Evolutionary conservation across 2,797 vertebrate genomes (phyloP).

Genomic region (Scyliorhinus canicula): DNA sequence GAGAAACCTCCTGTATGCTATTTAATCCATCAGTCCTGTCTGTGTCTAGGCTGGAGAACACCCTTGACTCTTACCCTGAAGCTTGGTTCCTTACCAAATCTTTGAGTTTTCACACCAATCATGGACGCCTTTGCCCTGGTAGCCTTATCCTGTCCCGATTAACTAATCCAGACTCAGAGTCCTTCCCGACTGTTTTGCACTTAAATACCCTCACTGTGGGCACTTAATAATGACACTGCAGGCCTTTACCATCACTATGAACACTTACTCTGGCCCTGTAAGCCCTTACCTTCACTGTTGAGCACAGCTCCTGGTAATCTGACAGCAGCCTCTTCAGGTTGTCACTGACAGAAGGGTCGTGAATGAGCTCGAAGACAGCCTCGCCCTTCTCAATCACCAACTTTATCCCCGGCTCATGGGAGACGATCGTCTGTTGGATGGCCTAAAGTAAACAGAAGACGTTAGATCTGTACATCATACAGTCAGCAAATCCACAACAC

Average conservation of each 20-base stretch:
- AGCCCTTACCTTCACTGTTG: slow-evolving; percentile 63
- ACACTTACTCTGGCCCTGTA: background rate
- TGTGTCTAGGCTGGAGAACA: background rate
- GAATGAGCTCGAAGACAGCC: slow-evolving; percentile 65
- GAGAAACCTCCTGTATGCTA: background rate
- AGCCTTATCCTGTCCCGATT: too few species aligned
- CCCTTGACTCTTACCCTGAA: background rate
- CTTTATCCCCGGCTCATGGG: slow-evolving; percentile 76
- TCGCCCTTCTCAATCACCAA: slow-evolving; percentile 86
- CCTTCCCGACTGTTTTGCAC: too few species aligned
- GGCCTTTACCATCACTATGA: background rate
- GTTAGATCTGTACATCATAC: background rate
- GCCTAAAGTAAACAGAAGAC: slow-evolving; percentile 57
- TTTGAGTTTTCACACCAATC: too few species aligned
- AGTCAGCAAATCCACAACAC: background rate
- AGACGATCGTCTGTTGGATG: slow-evolving; percentile 77
- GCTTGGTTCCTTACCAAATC: background rate
- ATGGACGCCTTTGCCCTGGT: background rate
- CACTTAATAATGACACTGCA: background rate
- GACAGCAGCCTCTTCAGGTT: slow-evolving; percentile 72
- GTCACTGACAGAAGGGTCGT: slow-evolving; percentile 69
- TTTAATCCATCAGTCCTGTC: background rate
- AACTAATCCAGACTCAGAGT: background rate
- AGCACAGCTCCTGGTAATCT: slow-evolving; percentile 75
- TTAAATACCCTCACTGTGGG: background rate